Evolutionary conservation across 1,140 invertebrate genomes (phyloP), one percentile per base, ranked within the genome.

Genomic region (Drosophila bipectinata): DNA sequence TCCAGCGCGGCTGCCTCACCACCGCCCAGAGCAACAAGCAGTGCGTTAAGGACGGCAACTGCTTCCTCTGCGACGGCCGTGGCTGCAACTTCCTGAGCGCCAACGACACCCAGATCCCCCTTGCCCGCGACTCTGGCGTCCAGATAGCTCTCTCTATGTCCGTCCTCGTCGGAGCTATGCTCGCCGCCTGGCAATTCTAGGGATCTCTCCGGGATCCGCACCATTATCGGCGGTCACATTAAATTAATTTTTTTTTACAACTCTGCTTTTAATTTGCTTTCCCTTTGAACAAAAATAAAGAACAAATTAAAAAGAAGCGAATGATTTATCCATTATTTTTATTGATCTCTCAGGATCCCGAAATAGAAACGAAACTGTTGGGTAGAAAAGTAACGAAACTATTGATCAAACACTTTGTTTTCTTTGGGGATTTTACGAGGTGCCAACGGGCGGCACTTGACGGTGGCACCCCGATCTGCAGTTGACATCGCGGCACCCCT

Each of bases 1-100:
- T 91, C 72, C 77, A 90, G 63, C 84, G 90, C 34, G 90, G 90
- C 18, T 91, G 90, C 55, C 74, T 91, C 3, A 77, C 68, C 49
- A 61, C 82, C 0, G 88, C 85, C 18, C 66, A 75, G 4, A 51
- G 58, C 47, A 82, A 87, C 26, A 91, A 90, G 52, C 62, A 88
- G 56, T 91, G 90, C 49, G 21, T 87, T 9, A 78, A 88, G 53
- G 55, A 74, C 1, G 62, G 63, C 12, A 68, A 89, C 15, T 91
- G 90, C 44, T 91, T 52, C 53, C 77, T 69, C 12, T 91, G 90
- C 53, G 82, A 88, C 9, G 90, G 90, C 3, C 58, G 49, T 21
- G 90, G 79, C 41, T 91, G 90, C 63, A 91, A 91, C 48, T 73
- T 73, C 53, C 72, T 91, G 0, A 28, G 37, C 21, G 53, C 67